A percentile compares a stretch with the other conserved stretches of the same genome.
These are phyloP conservation scores for Xylota sylvarum DNA, from an alignment of 2,888 invertebrate genomes.

Conservation along the genomic window DNA sequence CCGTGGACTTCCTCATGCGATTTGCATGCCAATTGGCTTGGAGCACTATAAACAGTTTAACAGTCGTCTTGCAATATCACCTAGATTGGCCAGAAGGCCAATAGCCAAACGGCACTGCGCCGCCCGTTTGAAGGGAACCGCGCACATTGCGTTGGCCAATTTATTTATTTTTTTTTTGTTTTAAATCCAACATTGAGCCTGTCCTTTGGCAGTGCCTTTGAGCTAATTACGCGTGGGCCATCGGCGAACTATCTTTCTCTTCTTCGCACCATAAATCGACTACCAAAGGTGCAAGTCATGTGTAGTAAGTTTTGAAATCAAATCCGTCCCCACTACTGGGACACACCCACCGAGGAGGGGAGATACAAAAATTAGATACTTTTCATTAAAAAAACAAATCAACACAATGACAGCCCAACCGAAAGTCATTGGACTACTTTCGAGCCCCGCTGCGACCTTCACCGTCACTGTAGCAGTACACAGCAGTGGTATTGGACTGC, in stretches of 20 bases:
- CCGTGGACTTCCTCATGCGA: constrained; percentile 67
- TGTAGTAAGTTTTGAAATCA: constrained; percentile 4
- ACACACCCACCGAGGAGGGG: constrained; percentile 66
- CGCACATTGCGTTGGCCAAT: constrained; percentile 44
- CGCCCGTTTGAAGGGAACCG: constrained; percentile 59
- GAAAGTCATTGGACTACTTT: constrained; percentile 60
- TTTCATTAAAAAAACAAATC: not conserved
- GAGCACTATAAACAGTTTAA: constrained; percentile 24
- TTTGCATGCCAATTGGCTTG: constrained; percentile 62
- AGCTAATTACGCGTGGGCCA: constrained; percentile 63
- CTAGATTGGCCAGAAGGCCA: constrained; percentile 58
- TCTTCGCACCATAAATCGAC: constrained; percentile 20
- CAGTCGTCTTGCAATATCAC: constrained; percentile 66
- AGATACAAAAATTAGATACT: not conserved
- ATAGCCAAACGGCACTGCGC: constrained; percentile 42
- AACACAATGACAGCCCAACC: constrained; percentile 22
- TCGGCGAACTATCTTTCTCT: constrained; percentile 12
- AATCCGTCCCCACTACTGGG: constrained; percentile 7
- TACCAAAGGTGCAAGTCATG: not conserved
- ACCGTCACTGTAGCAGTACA: constrained; percentile 4
- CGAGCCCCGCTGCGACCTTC: constrained; percentile 40
- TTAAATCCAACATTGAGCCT: constrained; percentile 53
- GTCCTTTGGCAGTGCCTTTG: constrained; percentile 71
- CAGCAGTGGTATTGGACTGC: constrained; percentile 10
- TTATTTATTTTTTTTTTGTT: not conserved